Conservation (phyloP, 2,888 invertebrate genomes). For the Euplexia lucipara region DNA sequence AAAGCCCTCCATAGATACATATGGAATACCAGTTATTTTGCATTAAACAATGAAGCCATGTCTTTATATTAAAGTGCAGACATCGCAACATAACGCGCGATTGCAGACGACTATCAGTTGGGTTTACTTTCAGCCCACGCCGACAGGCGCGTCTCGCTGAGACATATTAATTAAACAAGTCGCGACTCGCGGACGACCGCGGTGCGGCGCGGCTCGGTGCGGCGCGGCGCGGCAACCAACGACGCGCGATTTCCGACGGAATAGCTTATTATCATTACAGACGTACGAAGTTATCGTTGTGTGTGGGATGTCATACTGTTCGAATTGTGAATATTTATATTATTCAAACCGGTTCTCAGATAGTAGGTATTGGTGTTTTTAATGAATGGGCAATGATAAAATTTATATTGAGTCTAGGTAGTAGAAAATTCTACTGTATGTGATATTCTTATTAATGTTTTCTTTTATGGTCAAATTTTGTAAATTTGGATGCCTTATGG, state of each 20-base stretch:
- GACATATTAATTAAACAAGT: conserved; percentile 46
- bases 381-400: no score
- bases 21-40: neutral
- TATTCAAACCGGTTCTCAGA: neutral
- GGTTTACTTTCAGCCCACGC: conserved; percentile 2
- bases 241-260: conserved; percentile 1
- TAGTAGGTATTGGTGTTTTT: no score
- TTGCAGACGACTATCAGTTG: conserved; percentile 10
- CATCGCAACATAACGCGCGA: conserved; percentile 1
- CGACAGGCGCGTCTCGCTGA: conserved; percentile 26
- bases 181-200: conserved; percentile 17
- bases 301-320: conserved; percentile 3
- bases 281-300: conserved; percentile 13
- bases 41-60: neutral
- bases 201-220: conserved; percentile 6
- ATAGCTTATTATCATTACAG: conserved; percentile 13
- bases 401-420: no score
- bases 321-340: neutral
- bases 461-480: no score
- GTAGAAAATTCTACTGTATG: no score
- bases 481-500: no score
- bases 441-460: no score
- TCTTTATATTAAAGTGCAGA: neutral
- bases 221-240: neutral
- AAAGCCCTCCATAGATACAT: no score